Base-by-base conservation (phyloP, 2,888 invertebrate species). In the Eristalis arbustorum region DNA sequence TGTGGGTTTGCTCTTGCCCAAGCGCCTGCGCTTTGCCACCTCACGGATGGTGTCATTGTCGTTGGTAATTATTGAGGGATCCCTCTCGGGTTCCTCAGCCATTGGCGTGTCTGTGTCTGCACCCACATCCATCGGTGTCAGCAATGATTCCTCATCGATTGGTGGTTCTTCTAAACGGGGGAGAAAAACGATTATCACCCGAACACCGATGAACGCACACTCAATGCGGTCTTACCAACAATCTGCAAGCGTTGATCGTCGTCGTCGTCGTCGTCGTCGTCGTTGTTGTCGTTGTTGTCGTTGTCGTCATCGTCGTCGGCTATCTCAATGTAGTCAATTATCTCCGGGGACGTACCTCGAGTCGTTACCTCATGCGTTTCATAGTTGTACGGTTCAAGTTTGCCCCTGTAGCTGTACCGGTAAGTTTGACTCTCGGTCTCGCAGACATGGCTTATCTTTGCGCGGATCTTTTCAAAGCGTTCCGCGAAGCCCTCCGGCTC, bases 141-240 rank as follows among this genome's bases (percentile, higher is more conserved):
- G 28, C 28, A 28, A 28, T 28, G 28, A 2, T 5, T 31, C 31
- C 1, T 25, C 25, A 25, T 25, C 25, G 25, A 2, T 25, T 3
- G 1, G 25, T 25, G 25, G 25, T 2, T 25, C 25, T 25, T 25
- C 25, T 25, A 25, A 2, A 2, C 25, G 25, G 25, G 25, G 3
- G 25, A 25, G 3, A 2, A 31, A 8, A 31, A 8, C 3, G 6
- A 31, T n/a, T n/a, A n/a, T n/a, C n/a, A n/a, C n/a, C n/a, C n/a
- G n/a, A n/a, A n/a, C n/a, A n/a, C n/a, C n/a, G n/a, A n/a, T n/a
- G n/a, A n/a, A n/a, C n/a, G n/a, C n/a, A n/a, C n/a, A n/a, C n/a
- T n/a, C n/a, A n/a, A n/a, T n/a, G n/a, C n/a, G n/a, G n/a, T 18
- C 37, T 79, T 72, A 84, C 80, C 76, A 42, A 42, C 18, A 34